Percentiles rank a stretch among this genome's conserved stretches.
Conservation (phyloP, 2,113 vertebrate genomes). For the Procavia capensis region DNA sequence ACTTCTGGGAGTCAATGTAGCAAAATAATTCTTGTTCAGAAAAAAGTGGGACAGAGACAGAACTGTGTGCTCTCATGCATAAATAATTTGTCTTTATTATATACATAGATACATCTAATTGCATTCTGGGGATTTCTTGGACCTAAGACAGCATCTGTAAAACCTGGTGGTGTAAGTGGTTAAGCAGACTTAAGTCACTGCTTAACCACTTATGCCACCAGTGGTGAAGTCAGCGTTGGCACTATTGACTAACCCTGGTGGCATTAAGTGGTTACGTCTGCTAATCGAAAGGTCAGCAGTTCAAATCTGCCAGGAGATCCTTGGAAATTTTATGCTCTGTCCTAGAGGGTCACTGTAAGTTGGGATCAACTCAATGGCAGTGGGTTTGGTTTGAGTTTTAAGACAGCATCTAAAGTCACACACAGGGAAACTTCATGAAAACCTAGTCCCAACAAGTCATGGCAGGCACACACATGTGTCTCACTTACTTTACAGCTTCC, state of each 20-base stretch:
- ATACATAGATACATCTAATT: constrained; percentile 55
- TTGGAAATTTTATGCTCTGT: too few relatives aligned
- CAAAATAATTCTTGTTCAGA: constrained; percentile 46
- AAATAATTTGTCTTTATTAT: constrained; percentile 44
- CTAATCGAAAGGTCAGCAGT: too few relatives aligned
- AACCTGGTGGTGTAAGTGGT: too few relatives aligned
- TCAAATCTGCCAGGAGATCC: too few relatives aligned
- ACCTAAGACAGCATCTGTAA: constrained; percentile 49
- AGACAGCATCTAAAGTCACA: constrained; percentile 36
- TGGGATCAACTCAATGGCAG: too few relatives aligned
- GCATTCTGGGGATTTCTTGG: constrained; percentile 46
- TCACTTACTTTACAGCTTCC: not conserved
- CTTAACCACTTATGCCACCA: too few relatives aligned
- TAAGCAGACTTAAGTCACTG: too few relatives aligned
- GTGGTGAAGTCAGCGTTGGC: too few relatives aligned
- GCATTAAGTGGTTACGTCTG: too few relatives aligned
- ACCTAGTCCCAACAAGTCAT: not conserved
- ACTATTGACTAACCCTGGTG: too few relatives aligned
- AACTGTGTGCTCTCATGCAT: constrained; percentile 63
- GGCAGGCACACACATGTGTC: not conserved
- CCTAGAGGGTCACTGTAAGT: too few relatives aligned
- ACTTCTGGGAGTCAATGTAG: constrained; percentile 50
- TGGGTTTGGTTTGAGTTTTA: too few relatives aligned
- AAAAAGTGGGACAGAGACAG: constrained; percentile 46
- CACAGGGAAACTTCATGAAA: not conserved